phyloP scores from a whole-genome alignment of 2,888 invertebrate species.

The Sialis fuliginosa region DNA sequence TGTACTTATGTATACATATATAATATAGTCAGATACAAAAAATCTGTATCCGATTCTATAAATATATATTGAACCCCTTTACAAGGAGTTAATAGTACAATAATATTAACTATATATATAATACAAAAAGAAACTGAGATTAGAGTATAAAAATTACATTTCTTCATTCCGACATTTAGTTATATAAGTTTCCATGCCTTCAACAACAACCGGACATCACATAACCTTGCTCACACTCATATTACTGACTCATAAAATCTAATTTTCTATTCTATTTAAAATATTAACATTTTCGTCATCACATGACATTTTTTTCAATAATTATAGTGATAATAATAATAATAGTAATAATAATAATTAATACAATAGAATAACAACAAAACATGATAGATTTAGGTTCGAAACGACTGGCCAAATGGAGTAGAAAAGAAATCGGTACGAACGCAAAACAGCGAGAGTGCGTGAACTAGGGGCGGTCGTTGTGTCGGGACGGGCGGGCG shows the following conservation, averaged over 20 bases:
- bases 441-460: too few relatives aligned
- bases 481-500: slow-evolving; percentile 24
- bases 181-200: too few relatives aligned
- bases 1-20: background rate
- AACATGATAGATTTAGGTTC: too few relatives aligned
- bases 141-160: slow-evolving; percentile 6
- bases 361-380: background rate
- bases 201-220: too few relatives aligned
- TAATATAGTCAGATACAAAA: background rate
- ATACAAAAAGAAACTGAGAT: slow-evolving; percentile 6
- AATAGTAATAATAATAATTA: background rate
- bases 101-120: slow-evolving; percentile 4
- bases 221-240: background rate
- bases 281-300: background rate
- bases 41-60: background rate
- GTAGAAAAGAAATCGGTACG: too few relatives aligned
- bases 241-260: background rate
- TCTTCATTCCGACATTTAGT: background rate
- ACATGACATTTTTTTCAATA: background rate
- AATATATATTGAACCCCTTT: background rate
- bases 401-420: too few relatives aligned
- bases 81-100: slow-evolving; percentile 1
- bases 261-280: background rate
- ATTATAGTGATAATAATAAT: background rate
- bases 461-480: slow-evolving; percentile 10